phyloP scores from a whole-genome alignment of 2,797 vertebrate genomes.

The Falco concolor region DNA sequence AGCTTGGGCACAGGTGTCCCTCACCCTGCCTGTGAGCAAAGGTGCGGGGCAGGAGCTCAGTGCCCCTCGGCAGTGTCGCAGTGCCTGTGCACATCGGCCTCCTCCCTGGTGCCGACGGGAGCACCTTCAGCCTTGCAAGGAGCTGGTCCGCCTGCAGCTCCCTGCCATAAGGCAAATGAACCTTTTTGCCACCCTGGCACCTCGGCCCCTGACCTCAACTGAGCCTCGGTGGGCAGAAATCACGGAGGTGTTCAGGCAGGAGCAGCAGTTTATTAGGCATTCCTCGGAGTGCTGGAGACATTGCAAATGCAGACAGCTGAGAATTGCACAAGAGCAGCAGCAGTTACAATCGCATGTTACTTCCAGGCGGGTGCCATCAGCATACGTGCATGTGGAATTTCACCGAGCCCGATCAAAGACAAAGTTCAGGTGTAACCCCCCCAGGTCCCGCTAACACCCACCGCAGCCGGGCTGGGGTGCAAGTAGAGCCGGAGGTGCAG shows the following conservation, averaged over 20 bases:
- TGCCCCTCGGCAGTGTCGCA: no score
- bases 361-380: no score
- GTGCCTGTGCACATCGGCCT: no score
- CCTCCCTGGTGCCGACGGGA: not conserved
- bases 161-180: accelerated
- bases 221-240: not conserved
- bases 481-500: no score
- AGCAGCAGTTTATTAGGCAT: not conserved
- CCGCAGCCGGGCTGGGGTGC: no score
- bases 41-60: accelerated
- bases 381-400: accelerated
- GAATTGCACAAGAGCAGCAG: not conserved
- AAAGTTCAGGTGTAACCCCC: no score
- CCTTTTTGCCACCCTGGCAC: no score
- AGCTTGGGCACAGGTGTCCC: no score
- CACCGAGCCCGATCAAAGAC: not conserved
- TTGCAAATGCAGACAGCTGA: not conserved
- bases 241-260: accelerated
- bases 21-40: no score
- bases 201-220: not conserved
- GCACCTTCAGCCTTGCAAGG: not conserved
- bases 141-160: accelerated
- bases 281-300: not conserved
- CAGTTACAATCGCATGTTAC: accelerated
- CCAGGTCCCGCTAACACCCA: not conserved